These are phyloP conservation scores for Turdus rufiventris DNA, from an alignment of 2,113 vertebrate genomes.

Conservation along the genomic window DNA sequence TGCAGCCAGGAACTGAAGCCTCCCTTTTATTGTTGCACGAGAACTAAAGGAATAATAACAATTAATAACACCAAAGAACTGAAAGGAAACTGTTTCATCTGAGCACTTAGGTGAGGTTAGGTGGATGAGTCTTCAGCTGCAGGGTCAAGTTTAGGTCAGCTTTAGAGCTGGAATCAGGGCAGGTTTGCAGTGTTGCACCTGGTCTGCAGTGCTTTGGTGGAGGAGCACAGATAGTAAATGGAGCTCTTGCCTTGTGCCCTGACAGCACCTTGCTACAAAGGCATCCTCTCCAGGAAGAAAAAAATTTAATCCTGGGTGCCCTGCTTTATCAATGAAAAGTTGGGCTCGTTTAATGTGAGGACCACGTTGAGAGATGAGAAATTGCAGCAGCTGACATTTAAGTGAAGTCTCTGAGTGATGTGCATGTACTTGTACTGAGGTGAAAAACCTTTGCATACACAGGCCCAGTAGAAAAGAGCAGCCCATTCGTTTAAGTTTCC, in stretches of 20 bases:
- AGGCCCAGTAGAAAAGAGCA: not conserved
- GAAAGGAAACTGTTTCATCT: constrained; percentile 18
- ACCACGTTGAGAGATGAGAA: not conserved
- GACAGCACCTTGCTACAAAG: not conserved
- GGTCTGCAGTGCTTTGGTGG: not conserved
- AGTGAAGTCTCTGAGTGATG: not conserved
- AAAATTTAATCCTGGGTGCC: not conserved
- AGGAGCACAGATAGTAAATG: not conserved
- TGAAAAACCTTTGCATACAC: not conserved
- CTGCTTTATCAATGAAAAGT: not conserved
- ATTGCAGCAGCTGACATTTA: not conserved
- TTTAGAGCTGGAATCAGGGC: not conserved
- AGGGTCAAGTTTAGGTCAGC: not conserved
- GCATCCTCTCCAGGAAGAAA: not conserved
- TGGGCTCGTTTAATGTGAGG: not conserved
- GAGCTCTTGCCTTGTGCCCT: not conserved
- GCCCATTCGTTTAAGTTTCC: not conserved
- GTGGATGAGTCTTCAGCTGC: not conserved
- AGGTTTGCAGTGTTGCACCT: not conserved
- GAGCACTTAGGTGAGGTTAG: not conserved
- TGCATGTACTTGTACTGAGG: not conserved
- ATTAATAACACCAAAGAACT: not conserved
- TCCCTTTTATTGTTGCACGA: constrained; percentile 31
- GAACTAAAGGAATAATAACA: constrained; percentile 45
- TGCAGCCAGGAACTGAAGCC: not conserved